Percentiles rank a stretch among this genome's conserved stretches.
Conservation (phyloP, 2,888 invertebrate genomes). For the Coelopa pilipes region DNA sequence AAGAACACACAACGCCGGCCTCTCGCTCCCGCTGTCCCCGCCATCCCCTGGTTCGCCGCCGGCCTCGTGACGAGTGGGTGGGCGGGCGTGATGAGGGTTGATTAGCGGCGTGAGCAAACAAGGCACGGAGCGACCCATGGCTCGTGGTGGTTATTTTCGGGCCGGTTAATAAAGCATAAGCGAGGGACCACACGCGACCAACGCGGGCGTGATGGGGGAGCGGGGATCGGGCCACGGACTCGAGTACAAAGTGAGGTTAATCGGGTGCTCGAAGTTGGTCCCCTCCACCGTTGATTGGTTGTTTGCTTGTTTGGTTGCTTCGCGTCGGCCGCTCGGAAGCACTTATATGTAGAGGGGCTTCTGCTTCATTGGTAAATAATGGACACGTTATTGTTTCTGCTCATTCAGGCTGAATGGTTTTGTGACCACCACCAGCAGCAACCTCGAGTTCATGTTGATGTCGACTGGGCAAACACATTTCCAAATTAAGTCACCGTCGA, state of each 20-base stretch:
- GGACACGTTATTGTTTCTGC: neutral
- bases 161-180: constrained; percentile 26
- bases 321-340: neutral
- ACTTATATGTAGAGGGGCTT: neutral
- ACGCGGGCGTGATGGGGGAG: neutral
- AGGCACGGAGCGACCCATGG: neutral
- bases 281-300: constrained; percentile 5
- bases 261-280: constrained; percentile 19
- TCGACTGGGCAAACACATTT: too few species aligned
- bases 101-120: constrained; percentile 27
- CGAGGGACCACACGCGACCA: neutral
- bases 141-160: constrained; percentile 17
- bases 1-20: neutral
- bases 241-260: neutral
- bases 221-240: neutral
- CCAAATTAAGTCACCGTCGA: too few species aligned
- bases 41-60: neutral
- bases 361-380: neutral
- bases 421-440: too few species aligned
- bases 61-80: neutral
- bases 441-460: too few species aligned
- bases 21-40: too few species aligned
- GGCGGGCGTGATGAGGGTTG: constrained; percentile 4
- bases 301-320: constrained; percentile 1
- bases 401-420: neutral